These are phyloP conservation scores for Melanogrammus aeglefinus DNA, from an alignment of 2,797 vertebrate species.

Conservation along the genomic window DNA sequence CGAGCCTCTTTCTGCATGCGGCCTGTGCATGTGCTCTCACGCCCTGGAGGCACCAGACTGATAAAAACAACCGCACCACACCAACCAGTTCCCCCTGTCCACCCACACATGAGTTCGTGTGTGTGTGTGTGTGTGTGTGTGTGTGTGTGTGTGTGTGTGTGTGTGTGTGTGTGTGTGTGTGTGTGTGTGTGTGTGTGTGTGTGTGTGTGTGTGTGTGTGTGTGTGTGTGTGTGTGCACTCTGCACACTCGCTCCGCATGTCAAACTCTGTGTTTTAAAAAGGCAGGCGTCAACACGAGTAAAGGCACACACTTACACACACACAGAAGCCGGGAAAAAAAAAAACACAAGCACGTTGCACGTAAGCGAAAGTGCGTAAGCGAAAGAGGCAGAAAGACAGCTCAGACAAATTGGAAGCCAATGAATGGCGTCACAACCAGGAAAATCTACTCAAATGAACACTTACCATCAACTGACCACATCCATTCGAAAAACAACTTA, in stretches of 20 bases:
- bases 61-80: background rate
- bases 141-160: too few species aligned
- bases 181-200: too few species aligned
- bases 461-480: background rate
- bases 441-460: background rate
- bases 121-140: background rate
- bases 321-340: background rate
- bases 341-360: background rate
- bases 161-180: too few species aligned
- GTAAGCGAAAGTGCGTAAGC: too few species aligned
- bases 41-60: background rate
- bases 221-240: background rate
- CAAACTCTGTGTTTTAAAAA: background rate
- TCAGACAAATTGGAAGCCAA: constrained; percentile 3
- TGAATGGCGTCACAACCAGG: background rate
- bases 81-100: background rate
- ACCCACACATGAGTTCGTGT: background rate
- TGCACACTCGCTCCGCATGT: background rate
- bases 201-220: background rate
- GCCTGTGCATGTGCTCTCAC: background rate
- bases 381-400: background rate
- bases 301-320: background rate
- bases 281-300: background rate
- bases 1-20: background rate
- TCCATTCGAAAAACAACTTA: constrained; percentile 7